phyloP scores from a whole-genome alignment of 1,140 invertebrate species.

The Delia radicum region DNA sequence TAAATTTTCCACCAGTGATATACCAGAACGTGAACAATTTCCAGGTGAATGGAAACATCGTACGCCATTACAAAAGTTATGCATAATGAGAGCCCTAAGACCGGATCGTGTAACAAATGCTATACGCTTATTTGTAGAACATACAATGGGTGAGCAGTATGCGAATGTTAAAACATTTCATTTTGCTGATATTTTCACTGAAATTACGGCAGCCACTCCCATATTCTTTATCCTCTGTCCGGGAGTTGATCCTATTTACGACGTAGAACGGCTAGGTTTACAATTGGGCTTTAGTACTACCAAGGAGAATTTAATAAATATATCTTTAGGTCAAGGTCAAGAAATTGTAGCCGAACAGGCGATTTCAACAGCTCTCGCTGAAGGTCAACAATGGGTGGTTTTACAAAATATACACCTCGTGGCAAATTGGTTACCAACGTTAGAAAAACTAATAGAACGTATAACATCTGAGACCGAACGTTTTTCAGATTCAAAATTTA shows the following conservation, averaged over 20 bases:
- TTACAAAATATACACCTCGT: slow-evolving; percentile 91
- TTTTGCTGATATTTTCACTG: slow-evolving; percentile 84
- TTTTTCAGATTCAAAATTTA: slow-evolving; percentile 65
- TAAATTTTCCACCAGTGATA: slow-evolving; percentile 88
- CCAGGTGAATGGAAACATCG: slow-evolving; percentile 97
- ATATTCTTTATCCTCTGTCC: slow-evolving; percentile 95
- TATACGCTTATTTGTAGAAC: slow-evolving; percentile 72
- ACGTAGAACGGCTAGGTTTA: slow-evolving; percentile 78
- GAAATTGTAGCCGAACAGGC: slow-evolving; percentile 86
- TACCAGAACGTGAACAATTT: slow-evolving; percentile 89
- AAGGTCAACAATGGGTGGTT: slow-evolving; percentile 94
- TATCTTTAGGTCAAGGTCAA: slow-evolving; percentile 93
- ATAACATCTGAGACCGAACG: slow-evolving; percentile 39
- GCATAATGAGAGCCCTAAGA: slow-evolving; percentile 86
- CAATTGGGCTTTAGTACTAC: slow-evolving; percentile 79
- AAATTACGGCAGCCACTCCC: slow-evolving; percentile 80
- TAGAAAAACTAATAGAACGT: slow-evolving; percentile 89
- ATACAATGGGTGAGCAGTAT: slow-evolving; percentile 83
- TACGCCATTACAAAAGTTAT: slow-evolving; percentile 80
- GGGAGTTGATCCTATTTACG: slow-evolving; percentile 91
- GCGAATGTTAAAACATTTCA: slow-evolving; percentile 74
- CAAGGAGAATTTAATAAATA: slow-evolving; percentile 83
- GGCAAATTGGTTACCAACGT: slow-evolving; percentile 79
- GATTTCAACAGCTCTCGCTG: slow-evolving; percentile 70
- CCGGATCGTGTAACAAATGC: slow-evolving; percentile 67